These are phyloP conservation scores for Sebastes jordani DNA, from an alignment of 2,797 vertebrate genomes.

Conservation along the genomic window DNA sequence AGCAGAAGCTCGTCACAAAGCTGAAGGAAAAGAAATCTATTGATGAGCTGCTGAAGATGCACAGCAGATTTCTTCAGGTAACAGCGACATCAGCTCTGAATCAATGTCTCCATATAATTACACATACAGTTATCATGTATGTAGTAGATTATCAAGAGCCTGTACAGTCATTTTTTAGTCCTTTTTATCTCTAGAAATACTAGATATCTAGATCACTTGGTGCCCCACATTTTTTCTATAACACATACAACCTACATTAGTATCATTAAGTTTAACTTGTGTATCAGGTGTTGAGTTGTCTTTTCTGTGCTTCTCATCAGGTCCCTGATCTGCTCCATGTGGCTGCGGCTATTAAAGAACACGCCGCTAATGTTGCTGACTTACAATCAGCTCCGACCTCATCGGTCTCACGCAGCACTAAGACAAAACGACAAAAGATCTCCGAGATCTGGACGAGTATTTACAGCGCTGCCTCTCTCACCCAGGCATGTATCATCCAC, in stretches of 20 bases:
- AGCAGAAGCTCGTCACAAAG: conserved; percentile 81
- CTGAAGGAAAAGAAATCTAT: conserved; percentile 73
- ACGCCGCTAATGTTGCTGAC: conserved; percentile 5
- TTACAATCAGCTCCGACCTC: conserved; percentile 2
- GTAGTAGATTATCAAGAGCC: not conserved
- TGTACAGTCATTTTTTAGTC: not conserved
- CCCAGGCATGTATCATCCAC: conserved; percentile 68
- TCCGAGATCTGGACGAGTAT: conserved; percentile 74
- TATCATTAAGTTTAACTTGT: not conserved
- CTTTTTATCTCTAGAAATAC: not conserved
- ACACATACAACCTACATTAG: not conserved
- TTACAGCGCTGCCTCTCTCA: conserved; percentile 57
- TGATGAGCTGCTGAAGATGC: conserved; percentile 76
- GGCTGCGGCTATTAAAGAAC: conserved; percentile 74
- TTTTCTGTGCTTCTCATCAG: conserved; percentile 46
- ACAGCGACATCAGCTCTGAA: not conserved
- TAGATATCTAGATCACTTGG: too few species aligned
- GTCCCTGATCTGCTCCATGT: conserved; percentile 66
- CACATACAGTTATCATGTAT: not conserved
- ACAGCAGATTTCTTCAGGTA: conserved; percentile 80
- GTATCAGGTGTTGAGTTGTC: not conserved
- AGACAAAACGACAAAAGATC: not conserved
- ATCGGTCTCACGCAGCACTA: not conserved
- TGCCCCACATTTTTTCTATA: not conserved
- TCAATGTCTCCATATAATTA: not conserved